A percentile compares a stretch with the other conserved stretches of the same genome.
phyloP scores from a whole-genome alignment of 2,888 invertebrate genomes.

The Merodon equestris region DNA sequence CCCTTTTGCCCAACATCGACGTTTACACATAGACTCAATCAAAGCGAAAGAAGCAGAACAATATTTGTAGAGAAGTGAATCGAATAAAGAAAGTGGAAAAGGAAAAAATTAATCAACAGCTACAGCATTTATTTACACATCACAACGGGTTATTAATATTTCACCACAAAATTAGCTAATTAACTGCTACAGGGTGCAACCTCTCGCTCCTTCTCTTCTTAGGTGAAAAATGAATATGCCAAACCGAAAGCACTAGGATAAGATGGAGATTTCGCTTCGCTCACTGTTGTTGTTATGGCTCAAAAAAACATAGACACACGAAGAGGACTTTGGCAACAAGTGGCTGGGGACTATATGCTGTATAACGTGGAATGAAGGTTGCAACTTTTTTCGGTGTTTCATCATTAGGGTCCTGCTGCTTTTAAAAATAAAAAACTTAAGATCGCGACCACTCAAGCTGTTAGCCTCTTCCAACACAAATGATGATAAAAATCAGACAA shows the following conservation, averaged over 20 bases:
- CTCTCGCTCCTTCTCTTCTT: no score
- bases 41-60: constrained; percentile 43
- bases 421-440: constrained; percentile 47
- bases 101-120: constrained; percentile 62
- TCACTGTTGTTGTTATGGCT: no score
- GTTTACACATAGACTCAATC: constrained; percentile 25
- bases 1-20: neutral
- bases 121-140: constrained; percentile 65
- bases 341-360: constrained; percentile 51
- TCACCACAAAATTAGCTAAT: constrained; percentile 71
- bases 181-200: constrained; percentile 65
- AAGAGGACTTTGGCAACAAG: constrained; percentile 56
- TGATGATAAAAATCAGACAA: no score
- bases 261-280: no score
- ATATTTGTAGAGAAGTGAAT: constrained; percentile 19
- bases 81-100: constrained; percentile 14
- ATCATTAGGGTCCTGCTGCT: constrained; percentile 46
- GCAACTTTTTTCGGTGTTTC: constrained; percentile 51
- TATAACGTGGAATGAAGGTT: no score
- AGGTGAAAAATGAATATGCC: no score
- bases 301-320: no score
- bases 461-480: no score
- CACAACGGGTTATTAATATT: constrained; percentile 70
- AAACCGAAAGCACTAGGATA: no score
- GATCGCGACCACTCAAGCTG: constrained; percentile 59